These are phyloP conservation scores for Drosophila setosimentum DNA, from an alignment of 2,888 invertebrate species.

Conservation along the genomic window DNA sequence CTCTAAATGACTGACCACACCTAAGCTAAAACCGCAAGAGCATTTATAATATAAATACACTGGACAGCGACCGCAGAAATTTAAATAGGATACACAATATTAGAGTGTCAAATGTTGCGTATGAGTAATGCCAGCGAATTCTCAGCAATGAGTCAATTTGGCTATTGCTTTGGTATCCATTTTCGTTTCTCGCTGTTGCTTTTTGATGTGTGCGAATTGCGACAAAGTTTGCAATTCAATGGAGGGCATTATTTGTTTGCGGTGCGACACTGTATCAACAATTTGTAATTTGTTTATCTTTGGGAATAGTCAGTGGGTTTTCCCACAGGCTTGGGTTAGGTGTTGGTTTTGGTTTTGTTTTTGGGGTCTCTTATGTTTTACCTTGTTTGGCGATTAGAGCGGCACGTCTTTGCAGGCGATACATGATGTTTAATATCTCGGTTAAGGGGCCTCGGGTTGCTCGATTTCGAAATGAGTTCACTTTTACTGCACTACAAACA, in stretches of 20 bases:
- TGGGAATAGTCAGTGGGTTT: conserved; percentile 6
- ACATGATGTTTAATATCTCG: conserved; percentile 69
- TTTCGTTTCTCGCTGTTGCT: neutral
- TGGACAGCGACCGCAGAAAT: conserved; percentile 55
- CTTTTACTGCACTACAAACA: conserved; percentile 43
- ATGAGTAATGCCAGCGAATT: conserved; percentile 64
- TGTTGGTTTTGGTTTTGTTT: neutral
- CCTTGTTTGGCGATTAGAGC: conserved; percentile 84
- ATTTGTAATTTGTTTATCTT: conserved; percentile 37
- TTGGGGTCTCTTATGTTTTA: conserved; percentile 51
- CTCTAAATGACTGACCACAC: conserved; percentile 47
- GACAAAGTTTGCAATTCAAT: conserved; percentile 39
- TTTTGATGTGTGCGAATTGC: conserved; percentile 26
- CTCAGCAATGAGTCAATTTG: conserved; percentile 47
- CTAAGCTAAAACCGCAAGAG: conserved; percentile 45
- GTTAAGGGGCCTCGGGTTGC: conserved; percentile 10
- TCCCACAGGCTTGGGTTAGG: neutral
- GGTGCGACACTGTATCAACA: conserved; percentile 6
- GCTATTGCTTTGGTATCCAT: conserved; percentile 10
- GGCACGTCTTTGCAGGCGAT: conserved; percentile 83
- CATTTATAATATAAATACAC: conserved; percentile 31
- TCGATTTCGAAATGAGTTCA: conserved; percentile 22
- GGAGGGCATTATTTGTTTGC: conserved; percentile 27
- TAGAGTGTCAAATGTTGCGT: conserved; percentile 52
- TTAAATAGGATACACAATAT: conserved; percentile 40